Evolutionary conservation across 2,888 invertebrate genomes (phyloP).

Genomic region (Hipparchia sbordonii): DNA sequence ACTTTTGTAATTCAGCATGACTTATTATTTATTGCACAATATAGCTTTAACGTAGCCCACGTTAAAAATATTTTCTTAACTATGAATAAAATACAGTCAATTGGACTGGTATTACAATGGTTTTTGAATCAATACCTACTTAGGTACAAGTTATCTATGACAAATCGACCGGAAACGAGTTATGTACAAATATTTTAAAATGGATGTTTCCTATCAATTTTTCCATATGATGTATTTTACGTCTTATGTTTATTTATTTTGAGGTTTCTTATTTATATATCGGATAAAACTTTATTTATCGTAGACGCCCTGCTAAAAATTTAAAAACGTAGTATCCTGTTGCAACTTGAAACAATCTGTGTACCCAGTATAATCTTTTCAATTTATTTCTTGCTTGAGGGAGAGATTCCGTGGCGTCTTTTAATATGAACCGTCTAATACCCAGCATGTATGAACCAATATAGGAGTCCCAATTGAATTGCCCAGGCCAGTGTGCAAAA

Average conservation of each 20-base stretch:
- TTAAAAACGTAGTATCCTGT: slow-evolving; percentile 82
- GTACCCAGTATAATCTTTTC: slow-evolving; percentile 86
- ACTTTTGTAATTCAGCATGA: background rate
- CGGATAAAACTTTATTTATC: slow-evolving; percentile 49
- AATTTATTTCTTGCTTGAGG: slow-evolving; percentile 85
- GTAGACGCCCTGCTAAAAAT: slow-evolving; percentile 69
- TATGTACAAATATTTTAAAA: slow-evolving; percentile 10
- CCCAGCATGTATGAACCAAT: slow-evolving; percentile 92
- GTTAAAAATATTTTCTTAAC: background rate
- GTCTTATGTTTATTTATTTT: slow-evolving; percentile 15
- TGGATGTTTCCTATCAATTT: slow-evolving; percentile 16
- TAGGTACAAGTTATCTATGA: background rate
- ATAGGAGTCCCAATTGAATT: slow-evolving; percentile 90
- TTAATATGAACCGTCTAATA: slow-evolving; percentile 91
- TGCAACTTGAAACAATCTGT: slow-evolving; percentile 84
- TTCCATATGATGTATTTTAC: background rate
- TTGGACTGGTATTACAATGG: too few species aligned
- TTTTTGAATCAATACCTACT: too few species aligned
- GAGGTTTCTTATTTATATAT: slow-evolving; percentile 4
- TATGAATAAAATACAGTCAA: slow-evolving; percentile 7
- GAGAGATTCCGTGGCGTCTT: slow-evolving; percentile 87
- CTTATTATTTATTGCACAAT: background rate
- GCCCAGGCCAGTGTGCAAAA: slow-evolving; percentile 84
- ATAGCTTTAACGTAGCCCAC: background rate
- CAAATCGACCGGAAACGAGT: slow-evolving; percentile 12